These are phyloP conservation scores for Oscheius sp. DNA, from an alignment of 2,888 invertebrate genomes.

Conservation along the genomic window DNA sequence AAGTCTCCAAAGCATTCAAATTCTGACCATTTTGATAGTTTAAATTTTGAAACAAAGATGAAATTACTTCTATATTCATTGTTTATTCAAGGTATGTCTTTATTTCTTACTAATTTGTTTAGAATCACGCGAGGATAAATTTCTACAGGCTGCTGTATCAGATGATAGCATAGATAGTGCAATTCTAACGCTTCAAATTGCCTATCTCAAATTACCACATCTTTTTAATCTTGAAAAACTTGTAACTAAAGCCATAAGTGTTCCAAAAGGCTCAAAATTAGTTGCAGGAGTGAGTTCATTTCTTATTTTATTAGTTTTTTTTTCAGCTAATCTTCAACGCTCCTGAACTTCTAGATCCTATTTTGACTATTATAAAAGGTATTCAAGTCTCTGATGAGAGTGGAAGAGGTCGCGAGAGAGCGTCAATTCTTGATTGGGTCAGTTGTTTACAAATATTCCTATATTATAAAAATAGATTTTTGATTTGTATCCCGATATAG, in stretches of 20 bases:
- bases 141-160: not conserved
- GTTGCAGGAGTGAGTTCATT: slow-evolving; percentile 1
- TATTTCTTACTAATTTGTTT: not conserved
- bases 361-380: not conserved
- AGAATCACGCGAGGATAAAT: slow-evolving; percentile 2
- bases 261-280: not conserved
- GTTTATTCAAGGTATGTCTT: not conserved
- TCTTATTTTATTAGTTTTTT: not conserved
- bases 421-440: slow-evolving; percentile 11
- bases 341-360: slow-evolving; percentile 18
- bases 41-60: not conserved
- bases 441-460: not conserved
- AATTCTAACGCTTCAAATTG: slow-evolving; percentile 4
- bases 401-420: slow-evolving; percentile 4
- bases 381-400: slow-evolving; percentile 28
- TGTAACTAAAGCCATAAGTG: not conserved
- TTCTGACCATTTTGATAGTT: not conserved
- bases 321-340: slow-evolving; percentile 23
- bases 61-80: not conserved
- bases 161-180: slow-evolving; percentile 7
- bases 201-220: slow-evolving; percentile 7
- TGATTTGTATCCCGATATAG: not conserved
- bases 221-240: slow-evolving; percentile 8
- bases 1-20: not conserved
- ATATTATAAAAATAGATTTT: not conserved